Percentiles rank a stretch among this genome's conserved stretches.
Conservation (phyloP, 37 sponge, comb jelly and placozoan genomes). For the Hormiphora californensis region DNA sequence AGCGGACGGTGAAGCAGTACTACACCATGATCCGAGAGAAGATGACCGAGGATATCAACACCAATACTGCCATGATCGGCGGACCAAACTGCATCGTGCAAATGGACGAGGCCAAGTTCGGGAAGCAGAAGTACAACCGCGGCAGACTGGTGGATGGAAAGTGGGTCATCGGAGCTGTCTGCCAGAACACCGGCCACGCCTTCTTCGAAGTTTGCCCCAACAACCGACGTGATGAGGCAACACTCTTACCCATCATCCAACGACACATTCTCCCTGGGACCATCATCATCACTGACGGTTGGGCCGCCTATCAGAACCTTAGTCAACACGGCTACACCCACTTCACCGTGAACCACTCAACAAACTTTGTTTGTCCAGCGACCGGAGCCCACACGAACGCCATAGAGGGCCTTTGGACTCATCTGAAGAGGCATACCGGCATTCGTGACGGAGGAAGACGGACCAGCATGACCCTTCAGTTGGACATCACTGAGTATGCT, state of each 20-base stretch:
- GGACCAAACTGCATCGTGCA: not conserved
- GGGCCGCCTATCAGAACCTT: not conserved
- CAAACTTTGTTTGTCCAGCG: no score
- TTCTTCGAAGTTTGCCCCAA: conserved; percentile 5
- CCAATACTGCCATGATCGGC: no score
- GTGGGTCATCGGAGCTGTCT: conserved; percentile 15
- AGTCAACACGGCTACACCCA: not conserved
- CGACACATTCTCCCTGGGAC: conserved; percentile 9
- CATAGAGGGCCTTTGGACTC: no score
- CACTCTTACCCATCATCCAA: not conserved
- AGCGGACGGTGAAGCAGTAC: no score
- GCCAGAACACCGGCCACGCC: not conserved
- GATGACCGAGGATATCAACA: no score
- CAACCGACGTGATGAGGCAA: not conserved
- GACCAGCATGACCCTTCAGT: no score
- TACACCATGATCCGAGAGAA: not conserved
- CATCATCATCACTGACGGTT: conserved; percentile 1
- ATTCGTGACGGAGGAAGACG: no score
- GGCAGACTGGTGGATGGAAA: not conserved
- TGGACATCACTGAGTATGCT: no score
- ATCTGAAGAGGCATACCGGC: no score
- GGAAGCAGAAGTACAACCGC: not conserved
- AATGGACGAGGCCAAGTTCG: conserved; percentile 41
- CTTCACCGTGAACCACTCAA: no score
- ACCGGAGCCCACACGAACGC: no score